Percentiles rank a stretch among this genome's conserved stretches.
phyloP scores from a whole-genome alignment of 2,797 vertebrate species.

The Centroberyx gerrardi region DNA sequence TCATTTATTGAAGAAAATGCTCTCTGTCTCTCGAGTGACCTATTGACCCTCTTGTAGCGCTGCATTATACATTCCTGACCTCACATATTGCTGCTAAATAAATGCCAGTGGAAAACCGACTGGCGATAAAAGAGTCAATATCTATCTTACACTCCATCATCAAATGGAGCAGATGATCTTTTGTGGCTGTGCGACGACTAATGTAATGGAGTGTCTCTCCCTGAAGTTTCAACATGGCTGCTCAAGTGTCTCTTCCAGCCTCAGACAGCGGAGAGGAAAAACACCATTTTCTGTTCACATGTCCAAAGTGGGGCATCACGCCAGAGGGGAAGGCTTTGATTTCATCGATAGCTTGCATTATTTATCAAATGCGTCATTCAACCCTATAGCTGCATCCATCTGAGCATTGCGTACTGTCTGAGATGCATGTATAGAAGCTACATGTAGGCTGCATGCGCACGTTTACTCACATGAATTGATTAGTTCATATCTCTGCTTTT shows the following conservation, averaged over 20 bases:
- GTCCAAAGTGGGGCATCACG: conserved; percentile 78
- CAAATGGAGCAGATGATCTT: conserved; percentile 54
- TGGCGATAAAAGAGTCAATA: conserved; percentile 49
- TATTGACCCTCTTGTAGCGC: conserved; percentile 48
- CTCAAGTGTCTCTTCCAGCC: neutral
- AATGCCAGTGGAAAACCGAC: conserved; percentile 48
- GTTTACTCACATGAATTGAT: neutral
- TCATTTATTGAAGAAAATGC: conserved; percentile 74
- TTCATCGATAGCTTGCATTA: conserved; percentile 81
- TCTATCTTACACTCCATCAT: conserved; percentile 37
- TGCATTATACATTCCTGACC: conserved; percentile 62
- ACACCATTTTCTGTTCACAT: conserved; percentile 65
- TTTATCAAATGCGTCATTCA: conserved; percentile 85
- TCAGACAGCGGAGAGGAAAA: conserved; percentile 59
- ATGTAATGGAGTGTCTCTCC: conserved; percentile 27
- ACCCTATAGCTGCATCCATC: conserved; percentile 83
- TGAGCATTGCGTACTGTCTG: conserved; percentile 29
- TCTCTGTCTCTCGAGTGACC: conserved; percentile 63
- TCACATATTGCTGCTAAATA: conserved; percentile 62
- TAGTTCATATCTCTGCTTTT: neutral
- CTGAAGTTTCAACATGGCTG: conserved; percentile 20
- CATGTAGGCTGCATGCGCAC: conserved; percentile 57
- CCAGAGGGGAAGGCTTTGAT: conserved; percentile 72
- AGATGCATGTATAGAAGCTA: neutral
- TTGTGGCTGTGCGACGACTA: conserved; percentile 32